Evolutionary conservation across 2,113 vertebrate genomes (phyloP).

Genomic region (Columba janthina): DNA sequence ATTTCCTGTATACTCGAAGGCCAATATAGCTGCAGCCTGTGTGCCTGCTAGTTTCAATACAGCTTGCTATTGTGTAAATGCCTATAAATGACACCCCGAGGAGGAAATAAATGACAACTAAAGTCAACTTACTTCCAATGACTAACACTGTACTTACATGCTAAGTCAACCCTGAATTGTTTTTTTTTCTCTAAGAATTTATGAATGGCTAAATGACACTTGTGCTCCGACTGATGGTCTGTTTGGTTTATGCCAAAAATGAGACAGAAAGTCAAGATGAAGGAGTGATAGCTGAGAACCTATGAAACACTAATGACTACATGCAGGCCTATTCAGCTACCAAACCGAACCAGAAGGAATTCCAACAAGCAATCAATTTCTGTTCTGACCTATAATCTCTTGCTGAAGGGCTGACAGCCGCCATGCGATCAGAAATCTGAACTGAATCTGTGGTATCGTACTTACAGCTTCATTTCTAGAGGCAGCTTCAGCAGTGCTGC

Average conservation of each 20-base stretch:
- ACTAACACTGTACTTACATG: not conserved
- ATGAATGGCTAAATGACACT: not conserved
- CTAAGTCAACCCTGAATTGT: not conserved
- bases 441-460: not conserved
- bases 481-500: not conserved
- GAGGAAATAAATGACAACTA: not conserved
- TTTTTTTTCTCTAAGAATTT: not conserved
- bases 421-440: not conserved
- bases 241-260: not conserved
- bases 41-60: not conserved
- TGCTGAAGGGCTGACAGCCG: not conserved
- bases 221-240: not conserved
- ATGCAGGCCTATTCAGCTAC: not conserved
- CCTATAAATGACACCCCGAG: not conserved
- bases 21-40: not conserved
- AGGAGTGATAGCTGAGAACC: not conserved
- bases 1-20: conserved; percentile 4
- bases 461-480: not conserved
- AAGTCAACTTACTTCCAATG: conserved; percentile 2
- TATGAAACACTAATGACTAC: not conserved
- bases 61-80: not conserved
- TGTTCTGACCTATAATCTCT: not conserved
- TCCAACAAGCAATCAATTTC: not conserved
- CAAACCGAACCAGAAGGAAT: not conserved
- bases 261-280: not conserved